Percentiles rank a stretch among this genome's conserved stretches.
These are phyloP conservation scores for Drosophila bocki DNA, from an alignment of 1,140 invertebrate genomes.

Conservation along the genomic window DNA sequence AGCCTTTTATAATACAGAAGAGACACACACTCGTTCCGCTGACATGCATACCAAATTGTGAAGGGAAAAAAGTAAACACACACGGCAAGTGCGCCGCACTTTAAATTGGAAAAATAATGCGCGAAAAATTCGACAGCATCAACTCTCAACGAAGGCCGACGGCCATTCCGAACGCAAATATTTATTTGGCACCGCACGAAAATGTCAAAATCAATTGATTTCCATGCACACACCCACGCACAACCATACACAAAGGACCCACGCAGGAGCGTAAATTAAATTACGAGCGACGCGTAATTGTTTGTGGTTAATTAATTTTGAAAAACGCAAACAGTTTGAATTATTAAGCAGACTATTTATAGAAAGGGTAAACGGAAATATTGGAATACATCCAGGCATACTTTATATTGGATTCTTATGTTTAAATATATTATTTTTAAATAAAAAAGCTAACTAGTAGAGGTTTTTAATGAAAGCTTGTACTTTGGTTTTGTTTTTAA, in stretches of 20 bases:
- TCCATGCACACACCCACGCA: background rate
- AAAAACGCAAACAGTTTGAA: background rate
- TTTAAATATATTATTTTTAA: background rate
- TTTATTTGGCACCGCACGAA: conserved; percentile 52
- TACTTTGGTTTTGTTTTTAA: background rate
- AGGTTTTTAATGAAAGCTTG: background rate
- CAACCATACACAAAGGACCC: background rate
- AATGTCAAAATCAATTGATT: conserved; percentile 53
- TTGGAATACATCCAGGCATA: background rate
- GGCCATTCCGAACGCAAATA: conserved; percentile 55
- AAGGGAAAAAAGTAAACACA: conserved; percentile 5
- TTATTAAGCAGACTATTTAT: background rate
- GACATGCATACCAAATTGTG: conserved; percentile 38
- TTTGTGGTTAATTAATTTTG: conserved; percentile 22
- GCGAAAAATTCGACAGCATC: conserved; percentile 23
- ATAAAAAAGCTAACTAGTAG: background rate
- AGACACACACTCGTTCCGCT: conserved; percentile 15
- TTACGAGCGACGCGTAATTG: conserved; percentile 3
- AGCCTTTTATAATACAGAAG: conserved; percentile 40
- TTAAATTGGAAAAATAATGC: conserved; percentile 67
- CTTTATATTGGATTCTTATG: background rate
- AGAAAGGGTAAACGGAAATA: background rate
- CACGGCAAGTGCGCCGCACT: conserved; percentile 30
- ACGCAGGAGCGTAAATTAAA: conserved; percentile 15
- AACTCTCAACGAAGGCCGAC: background rate